Evolutionary conservation across 1,140 invertebrate species (phyloP), one percentile per base, ranked within the genome.

Genomic region (Panagrolaimus sp.): DNA sequence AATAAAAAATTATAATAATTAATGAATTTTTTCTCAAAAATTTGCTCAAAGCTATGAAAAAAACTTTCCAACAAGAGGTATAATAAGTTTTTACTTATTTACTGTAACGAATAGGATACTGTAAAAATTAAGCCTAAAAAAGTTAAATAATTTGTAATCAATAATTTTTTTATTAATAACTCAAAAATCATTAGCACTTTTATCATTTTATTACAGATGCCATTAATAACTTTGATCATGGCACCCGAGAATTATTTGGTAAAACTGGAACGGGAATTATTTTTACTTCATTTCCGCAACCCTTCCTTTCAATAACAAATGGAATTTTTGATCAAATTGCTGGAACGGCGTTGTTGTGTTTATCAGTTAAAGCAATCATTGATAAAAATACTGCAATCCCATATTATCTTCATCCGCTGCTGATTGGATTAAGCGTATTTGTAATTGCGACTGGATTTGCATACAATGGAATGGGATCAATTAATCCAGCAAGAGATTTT

Each of bases 401-500:
- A 1, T 84, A 83, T 63, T 77, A 79, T 10, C 67, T 87, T 21
- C 75, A 85, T 45, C 87, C 88, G 0, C 71, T 88, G 6, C 73
- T 82, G 38, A 81, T 88, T 21, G 88, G 87, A 2, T 73, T 87
- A 15, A 69, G 84, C 5, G 85, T 89, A 10, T 76, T 84, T 28
- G 82, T 77, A 14, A 85, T 88, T 55, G 86, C 87, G 15, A 81
- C 86, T 71, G 82, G 17, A 43, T 70, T 28, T 12, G 28, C 82
- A 17, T 73, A 82, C 43, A 88, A 88, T 81, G 87, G 86, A 73
- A 87, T 87, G 21, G 87, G 48, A 63, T 85, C 87, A 5, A 84
- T 89, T 48, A 89, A 89, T 81, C 88, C 88, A 9, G 88, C 88
- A 6, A 77, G 88, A 55, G 88, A 89, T 76, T 81, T 89, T 14